Evolutionary conservation across 2,113 vertebrate species (phyloP).

Genomic region (Boleophthalmus pectinirostris): DNA sequence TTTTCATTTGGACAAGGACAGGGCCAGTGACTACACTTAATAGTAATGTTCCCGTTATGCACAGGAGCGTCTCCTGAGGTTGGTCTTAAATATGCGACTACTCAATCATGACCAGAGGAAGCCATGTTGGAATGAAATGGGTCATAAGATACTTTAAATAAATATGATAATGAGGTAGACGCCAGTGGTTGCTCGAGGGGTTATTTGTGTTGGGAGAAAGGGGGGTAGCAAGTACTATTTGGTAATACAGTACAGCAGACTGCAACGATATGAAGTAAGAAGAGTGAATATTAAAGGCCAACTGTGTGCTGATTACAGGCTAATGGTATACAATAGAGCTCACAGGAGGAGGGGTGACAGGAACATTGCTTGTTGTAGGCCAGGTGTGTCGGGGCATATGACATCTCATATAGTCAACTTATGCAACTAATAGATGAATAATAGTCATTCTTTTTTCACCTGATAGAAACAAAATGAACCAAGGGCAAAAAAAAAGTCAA

Average conservation of each 20-base stretch:
- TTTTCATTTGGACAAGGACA: slow-evolving; percentile 59
- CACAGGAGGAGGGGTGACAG: not conserved
- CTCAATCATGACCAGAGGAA: slow-evolving; percentile 73
- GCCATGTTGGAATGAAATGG: slow-evolving; percentile 73
- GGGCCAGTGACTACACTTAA: slow-evolving; percentile 49
- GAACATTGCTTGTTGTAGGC: not conserved
- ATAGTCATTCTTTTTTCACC: not conserved
- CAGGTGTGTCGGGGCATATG: not conserved
- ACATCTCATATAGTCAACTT: no score
- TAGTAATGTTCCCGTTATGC: slow-evolving; percentile 65
- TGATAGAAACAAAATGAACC: not conserved
- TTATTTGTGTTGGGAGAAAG: slow-evolving; percentile 59
- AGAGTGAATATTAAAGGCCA: not conserved
- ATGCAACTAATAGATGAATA: not conserved
- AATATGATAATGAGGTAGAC: slow-evolving; percentile 80
- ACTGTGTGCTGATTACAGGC: not conserved
- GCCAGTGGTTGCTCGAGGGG: slow-evolving; percentile 51
- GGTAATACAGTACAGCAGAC: slow-evolving; percentile 16
- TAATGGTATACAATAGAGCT: not conserved
- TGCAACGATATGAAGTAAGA: slow-evolving; percentile 12
- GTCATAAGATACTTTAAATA: slow-evolving; percentile 79
- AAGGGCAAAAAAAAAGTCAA: not conserved
- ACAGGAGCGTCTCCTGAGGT: slow-evolving; percentile 63
- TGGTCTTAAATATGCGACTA: slow-evolving; percentile 65
- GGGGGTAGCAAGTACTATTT: slow-evolving; percentile 40